Base-by-base conservation (phyloP, 2,113 vertebrate genomes). In the Irena cyanogastra region DNA sequence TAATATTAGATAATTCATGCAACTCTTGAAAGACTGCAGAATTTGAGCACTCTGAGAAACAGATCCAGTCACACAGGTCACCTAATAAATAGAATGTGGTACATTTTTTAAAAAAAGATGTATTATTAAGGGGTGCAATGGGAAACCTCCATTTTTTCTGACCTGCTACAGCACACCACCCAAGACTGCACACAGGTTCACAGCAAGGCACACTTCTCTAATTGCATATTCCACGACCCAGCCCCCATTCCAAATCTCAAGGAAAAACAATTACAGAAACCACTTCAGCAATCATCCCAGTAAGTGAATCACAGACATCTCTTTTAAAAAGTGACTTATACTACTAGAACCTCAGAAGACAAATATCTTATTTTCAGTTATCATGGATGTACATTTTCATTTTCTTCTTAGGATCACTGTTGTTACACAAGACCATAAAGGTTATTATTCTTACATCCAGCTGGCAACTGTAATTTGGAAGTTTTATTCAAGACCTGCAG, bases 261-360 rank as follows among this genome's bases (percentile, higher is more conserved):
- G n/a, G 33, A 66, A 83, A 88, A 92, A 23, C 24, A 56, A 24
- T 54, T 56, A 39, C 4, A 78, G 80, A 94, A 94, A 87, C 21
- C n/a, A 45, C 31, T 64, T 69, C 86, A 94, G 50, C 33, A 89
- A 26, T 6, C 13, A 37, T 23, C 21, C 13, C 41, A 44, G 22
- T 37, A 72, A 80, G 7, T 41, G 11, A 63, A 90, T 63, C 44
- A 44, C 22, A 44, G 3, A 27, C 4, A 3, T 16, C 27, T 63
- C 23, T 42, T 22, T 61, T 47, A 83, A 16, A 24, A 21, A 54
- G 17, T 42, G 13, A 77, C 45, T 89, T 45, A 15, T 31, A 18
- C 17, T 47, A 44, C 31, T 66, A 49, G 61, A 93, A 76, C 13
- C 22, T 65, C 69, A 76, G 20, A 2, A 87, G 20, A 83, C 23